Conservation (phyloP, 1,140 invertebrate species). For the Plutomurus gul region DNA sequence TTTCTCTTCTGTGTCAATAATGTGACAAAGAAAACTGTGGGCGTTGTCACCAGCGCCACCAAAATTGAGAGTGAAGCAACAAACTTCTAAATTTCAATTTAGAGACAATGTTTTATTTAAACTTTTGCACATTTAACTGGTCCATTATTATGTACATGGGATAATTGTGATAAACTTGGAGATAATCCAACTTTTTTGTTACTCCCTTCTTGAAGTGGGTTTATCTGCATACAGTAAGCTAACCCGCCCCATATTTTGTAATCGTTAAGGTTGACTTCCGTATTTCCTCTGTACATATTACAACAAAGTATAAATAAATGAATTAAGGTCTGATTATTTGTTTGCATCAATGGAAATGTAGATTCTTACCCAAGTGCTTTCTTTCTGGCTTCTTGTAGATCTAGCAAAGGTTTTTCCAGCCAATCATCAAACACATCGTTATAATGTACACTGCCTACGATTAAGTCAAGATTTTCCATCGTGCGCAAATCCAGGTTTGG, state of each 20-base stretch:
- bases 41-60: too few species aligned
- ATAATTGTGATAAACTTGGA: too few species aligned
- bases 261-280: background rate
- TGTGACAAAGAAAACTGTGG: too few species aligned
- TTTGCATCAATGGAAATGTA: background rate
- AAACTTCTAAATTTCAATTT: too few species aligned
- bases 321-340: background rate
- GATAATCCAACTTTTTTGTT: too few species aligned
- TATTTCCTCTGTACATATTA: background rate
- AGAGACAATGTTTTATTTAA: too few species aligned
- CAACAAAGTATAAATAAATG: background rate
- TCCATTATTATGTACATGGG: too few species aligned
- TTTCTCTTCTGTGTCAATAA: background rate
- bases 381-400: background rate
- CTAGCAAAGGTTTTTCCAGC: background rate
- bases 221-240: background rate
- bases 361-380: too few species aligned
- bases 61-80: too few species aligned
- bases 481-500: background rate
- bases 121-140: too few species aligned
- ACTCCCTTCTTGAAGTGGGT: too few species aligned
- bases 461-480: background rate
- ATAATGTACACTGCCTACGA: background rate
- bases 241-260: background rate
- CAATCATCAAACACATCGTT: background rate